Evolutionary conservation across 1,140 invertebrate species (phyloP), one percentile per base, ranked within the genome.

Genomic region (Dreissena rostriformis): DNA sequence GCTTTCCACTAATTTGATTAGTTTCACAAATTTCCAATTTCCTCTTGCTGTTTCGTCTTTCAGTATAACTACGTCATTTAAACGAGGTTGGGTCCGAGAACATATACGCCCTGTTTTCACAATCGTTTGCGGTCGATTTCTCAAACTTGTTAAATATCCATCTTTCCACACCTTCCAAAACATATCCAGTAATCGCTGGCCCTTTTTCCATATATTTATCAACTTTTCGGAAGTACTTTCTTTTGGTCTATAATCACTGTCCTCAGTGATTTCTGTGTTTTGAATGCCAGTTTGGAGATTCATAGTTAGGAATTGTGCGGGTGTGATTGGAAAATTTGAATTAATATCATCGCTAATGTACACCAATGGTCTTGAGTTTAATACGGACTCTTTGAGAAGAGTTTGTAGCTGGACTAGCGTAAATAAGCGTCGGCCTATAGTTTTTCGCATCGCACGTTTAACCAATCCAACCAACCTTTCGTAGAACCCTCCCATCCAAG

Each of bases 301-400:
- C 17, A 66, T 17, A 15, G 53, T 63, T 22, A 67, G 15, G 63
- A 78, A 78, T 52, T 66, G 75, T 29, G 22, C 12, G 1, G 75
- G 57, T 26, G 75, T 78, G 10, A 78, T n/a, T n/a, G 75, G 24
- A 66, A 78, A 39, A 26, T 14, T 63, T 8, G 75, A 78, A 14
- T 78, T 78, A 49, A 78, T 15, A 78, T 67, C 75, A 67, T 78
- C 39, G 29, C 39, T 29, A 8, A 78, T 39, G 55, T 75, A 78
- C n/a, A 78, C 75, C 24, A 78, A 29, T 22, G 26, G 75, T 67
- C 75, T 78, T 26, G 75, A 78, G 24, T 78, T 78, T 24, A 78
- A 11, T 17, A 67, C 61, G 8, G 75, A 63, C 26, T 78, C 75
- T 61, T 78, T 66, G 65, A 67, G 26, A 5, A 78, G 17, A 66